A percentile compares a stretch with the other conserved stretches of the same genome.
These are phyloP conservation scores for Drosophila mercatorum DNA, from an alignment of 2,888 invertebrate species.

Conservation along the genomic window DNA sequence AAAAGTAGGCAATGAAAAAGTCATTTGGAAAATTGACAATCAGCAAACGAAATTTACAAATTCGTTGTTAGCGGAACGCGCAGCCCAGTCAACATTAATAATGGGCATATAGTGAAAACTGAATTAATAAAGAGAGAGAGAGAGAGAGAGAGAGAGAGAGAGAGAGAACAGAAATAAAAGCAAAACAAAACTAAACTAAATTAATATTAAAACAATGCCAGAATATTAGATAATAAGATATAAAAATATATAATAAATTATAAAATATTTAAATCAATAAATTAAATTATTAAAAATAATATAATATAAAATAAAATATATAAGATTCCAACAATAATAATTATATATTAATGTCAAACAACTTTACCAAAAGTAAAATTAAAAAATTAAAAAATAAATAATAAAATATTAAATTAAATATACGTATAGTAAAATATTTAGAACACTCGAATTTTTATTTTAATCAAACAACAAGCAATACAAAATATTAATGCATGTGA, in stretches of 20 bases:
- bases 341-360: too few relatives aligned
- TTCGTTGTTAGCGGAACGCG: constrained; percentile 9
- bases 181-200: background rate
- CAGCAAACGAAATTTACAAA: constrained; percentile 34
- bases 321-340: background rate
- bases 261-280: background rate
- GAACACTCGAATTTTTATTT: too few relatives aligned
- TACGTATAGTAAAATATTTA: too few relatives aligned
- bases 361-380: too few relatives aligned
- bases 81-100: background rate
- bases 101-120: background rate
- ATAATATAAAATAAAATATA: background rate
- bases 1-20: constrained; percentile 56
- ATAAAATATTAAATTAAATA: too few relatives aligned
- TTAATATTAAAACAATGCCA: background rate
- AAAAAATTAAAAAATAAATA: too few relatives aligned
- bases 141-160: too few relatives aligned
- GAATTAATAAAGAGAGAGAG: background rate
- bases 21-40: constrained; percentile 60
- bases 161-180: background rate
- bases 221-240: background rate
- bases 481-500: too few relatives aligned
- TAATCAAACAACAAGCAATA: too few relatives aligned
- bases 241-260: background rate
- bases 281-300: background rate